Base-by-base conservation (phyloP, 2,113 vertebrate species). In the Psophia crepitans region DNA sequence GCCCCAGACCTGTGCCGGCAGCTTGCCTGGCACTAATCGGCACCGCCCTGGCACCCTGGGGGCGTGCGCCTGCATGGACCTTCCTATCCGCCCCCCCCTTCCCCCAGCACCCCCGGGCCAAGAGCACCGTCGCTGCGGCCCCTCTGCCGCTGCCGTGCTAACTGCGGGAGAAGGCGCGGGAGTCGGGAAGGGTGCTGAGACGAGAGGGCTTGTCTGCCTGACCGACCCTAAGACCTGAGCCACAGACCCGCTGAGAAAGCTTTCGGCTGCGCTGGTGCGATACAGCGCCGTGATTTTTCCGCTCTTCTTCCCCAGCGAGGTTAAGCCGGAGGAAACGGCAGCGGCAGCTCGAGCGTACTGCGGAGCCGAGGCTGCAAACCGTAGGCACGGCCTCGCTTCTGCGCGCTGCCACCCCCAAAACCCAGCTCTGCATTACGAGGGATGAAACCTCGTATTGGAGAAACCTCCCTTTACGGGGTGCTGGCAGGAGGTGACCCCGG, bases 21-120 rank as follows among this genome's bases (percentile, higher is more conserved):
- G 11, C 32, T 64, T 3, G 0, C 26, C 57, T 3, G 17, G 54
- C 21, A 20, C 53, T 33, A 48, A 6, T 6, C 0, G 0, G 56
- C 41, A n/a, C 28, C 51, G 56, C 56, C 44, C 49, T 64, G 74
- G 20, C 39, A 32, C 26, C n/a, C n/a, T n/a, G n/a, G n/a, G n/a
- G n/a, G n/a, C n/a, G n/a, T n/a, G n/a, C n/a, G n/a, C n/a, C n/a
- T n/a, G n/a, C n/a, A 3, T 0, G 2, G 28, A 37, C 24, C 54
- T 44, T 54, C 37, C 41, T 32, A 17, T 39, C 49, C 17, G 48
- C 48, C 17, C 44, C 49, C 17, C 54, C 48, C 17, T 12, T 9
- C 76, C 35, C 14, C n/a, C n/a, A 7, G 53, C n/a, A 19, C 4
- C 5, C 2, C 16, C 7, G 17, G 17, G 20, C 35, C 21, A 3